phyloP scores from a whole-genome alignment of 2,113 vertebrate genomes.

The Zapornia atra region DNA sequence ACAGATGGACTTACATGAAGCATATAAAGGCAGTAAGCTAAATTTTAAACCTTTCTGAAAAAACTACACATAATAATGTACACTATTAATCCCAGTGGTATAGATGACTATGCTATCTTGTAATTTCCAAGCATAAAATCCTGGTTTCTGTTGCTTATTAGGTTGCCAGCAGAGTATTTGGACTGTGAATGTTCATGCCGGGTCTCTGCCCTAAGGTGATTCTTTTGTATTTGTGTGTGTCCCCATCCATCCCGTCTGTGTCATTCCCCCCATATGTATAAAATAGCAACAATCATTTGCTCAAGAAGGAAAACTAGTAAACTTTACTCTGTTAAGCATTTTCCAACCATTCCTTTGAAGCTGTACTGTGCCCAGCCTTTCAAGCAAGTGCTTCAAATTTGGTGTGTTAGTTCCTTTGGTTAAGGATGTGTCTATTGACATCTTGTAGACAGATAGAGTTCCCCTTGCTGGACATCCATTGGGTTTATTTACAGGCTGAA shows the following conservation, averaged over 20 bases:
- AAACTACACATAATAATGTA: fast-evolving
- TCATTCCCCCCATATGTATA: background rate
- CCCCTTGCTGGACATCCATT: background rate
- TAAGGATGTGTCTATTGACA: background rate
- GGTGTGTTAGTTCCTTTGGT: background rate
- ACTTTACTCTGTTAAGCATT: background rate
- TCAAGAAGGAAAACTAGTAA: background rate
- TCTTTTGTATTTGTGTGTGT: background rate
- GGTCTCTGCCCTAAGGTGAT: background rate
- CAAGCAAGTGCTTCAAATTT: background rate
- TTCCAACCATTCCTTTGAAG: background rate
- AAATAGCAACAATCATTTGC: background rate
- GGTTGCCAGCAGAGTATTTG: background rate
- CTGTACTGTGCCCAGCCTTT: background rate
- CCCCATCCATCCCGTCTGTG: background rate
- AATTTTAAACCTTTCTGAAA: background rate
- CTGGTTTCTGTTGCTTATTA: background rate
- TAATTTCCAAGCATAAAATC: background rate
- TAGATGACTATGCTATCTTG: background rate
- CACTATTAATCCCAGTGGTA: background rate
- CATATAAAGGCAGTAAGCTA: background rate
- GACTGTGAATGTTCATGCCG: background rate
- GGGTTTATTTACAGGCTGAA: background rate
- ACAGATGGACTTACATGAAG: background rate
- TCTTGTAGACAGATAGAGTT: background rate